Percentiles rank a stretch among this genome's conserved stretches.
Evolutionary conservation across 2,797 vertebrate species (phyloP).

Genomic region (Lagodon rhomboides): DNA sequence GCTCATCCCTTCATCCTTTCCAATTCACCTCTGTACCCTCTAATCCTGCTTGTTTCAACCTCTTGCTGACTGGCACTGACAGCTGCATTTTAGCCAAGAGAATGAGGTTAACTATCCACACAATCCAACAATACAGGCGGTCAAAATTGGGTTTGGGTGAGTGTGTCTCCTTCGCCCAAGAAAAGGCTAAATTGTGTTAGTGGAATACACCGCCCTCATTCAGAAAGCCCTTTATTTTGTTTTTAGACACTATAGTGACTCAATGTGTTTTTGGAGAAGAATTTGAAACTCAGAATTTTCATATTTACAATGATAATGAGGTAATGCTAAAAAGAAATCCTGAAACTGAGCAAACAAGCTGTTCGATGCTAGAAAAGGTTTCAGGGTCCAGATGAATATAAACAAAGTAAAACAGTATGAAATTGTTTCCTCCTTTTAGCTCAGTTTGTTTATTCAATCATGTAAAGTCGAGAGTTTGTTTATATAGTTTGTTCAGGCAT

Average conservation of each 20-base stretch:
- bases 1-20: constrained; percentile 66
- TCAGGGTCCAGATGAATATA: too few relatives aligned
- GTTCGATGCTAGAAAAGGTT: too few relatives aligned
- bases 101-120: constrained; percentile 60
- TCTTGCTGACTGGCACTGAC: constrained; percentile 50
- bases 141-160: constrained; percentile 49
- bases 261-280: too few relatives aligned
- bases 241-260: not conserved
- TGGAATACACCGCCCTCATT: constrained; percentile 6
- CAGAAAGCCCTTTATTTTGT: constrained; percentile 15
- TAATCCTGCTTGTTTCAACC: constrained; percentile 72
- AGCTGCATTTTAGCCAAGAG: constrained; percentile 36
- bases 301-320: too few relatives aligned
- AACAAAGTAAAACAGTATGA: too few relatives aligned
- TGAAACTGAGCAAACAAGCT: too few relatives aligned
- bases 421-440: too few relatives aligned
- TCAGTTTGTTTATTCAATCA: too few relatives aligned
- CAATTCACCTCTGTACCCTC: constrained; percentile 65
- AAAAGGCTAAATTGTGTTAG: constrained; percentile 32
- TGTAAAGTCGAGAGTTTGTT: too few relatives aligned
- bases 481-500: too few relatives aligned
- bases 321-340: too few relatives aligned
- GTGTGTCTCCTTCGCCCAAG: not conserved
- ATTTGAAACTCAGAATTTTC: too few relatives aligned
- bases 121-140: constrained; percentile 49